Percentiles rank a stretch among this genome's conserved stretches.
Conservation (phyloP, 2,797 vertebrate species). For the Meda fulgida region DNA sequence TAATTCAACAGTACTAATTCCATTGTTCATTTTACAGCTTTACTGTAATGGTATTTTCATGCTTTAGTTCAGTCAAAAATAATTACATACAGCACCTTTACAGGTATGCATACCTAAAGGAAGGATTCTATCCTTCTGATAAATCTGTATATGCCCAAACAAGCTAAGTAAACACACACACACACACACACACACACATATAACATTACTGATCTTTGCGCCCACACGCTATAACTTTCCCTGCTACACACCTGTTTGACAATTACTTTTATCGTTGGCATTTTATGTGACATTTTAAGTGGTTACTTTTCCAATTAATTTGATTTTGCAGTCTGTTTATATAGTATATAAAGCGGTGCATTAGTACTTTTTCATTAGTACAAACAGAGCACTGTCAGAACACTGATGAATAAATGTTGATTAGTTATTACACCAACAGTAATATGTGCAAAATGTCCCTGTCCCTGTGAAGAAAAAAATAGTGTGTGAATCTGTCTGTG, state of each 20-base stretch:
- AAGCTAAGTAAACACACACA: too few relatives aligned
- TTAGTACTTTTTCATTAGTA: background rate
- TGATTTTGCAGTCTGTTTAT: background rate
- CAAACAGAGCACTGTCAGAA: background rate
- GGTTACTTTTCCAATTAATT: background rate
- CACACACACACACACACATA: background rate
- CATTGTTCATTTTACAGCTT: too few relatives aligned
- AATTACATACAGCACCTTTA: too few relatives aligned
- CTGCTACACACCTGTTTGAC: background rate
- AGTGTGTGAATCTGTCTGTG: background rate
- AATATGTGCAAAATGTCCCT: background rate
- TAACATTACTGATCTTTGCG: background rate
- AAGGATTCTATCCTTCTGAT: too few relatives aligned
- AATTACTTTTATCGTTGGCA: background rate
- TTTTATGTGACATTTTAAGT: background rate
- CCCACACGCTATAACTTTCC: background rate
- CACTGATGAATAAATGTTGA: slow-evolving; percentile 7
- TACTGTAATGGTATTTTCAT: too few relatives aligned
- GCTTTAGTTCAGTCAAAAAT: too few relatives aligned
- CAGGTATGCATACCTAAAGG: too few relatives aligned
- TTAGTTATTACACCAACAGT: slow-evolving; percentile 13
- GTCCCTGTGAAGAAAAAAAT: background rate
- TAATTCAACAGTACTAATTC: too few relatives aligned
- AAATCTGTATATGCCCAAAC: too few relatives aligned
- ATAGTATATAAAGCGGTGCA: too few relatives aligned